Evolutionary conservation across 2,113 vertebrate species (phyloP).

Genomic region (Anoplopoma fimbria): DNA sequence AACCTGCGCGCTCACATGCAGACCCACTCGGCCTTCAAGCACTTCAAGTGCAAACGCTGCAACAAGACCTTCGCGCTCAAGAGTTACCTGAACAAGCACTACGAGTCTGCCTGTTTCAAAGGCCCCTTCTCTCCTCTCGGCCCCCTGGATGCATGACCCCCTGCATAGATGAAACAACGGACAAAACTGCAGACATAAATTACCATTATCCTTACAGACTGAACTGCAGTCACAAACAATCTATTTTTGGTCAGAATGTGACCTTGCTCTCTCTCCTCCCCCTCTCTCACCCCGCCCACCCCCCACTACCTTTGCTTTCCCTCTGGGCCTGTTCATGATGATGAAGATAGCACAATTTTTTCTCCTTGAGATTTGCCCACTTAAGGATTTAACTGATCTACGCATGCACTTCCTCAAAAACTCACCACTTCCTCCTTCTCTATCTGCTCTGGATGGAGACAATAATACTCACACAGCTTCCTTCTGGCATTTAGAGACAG

Average conservation of each 20-base stretch:
- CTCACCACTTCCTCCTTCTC: conserved; percentile 72
- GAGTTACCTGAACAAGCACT: conserved; percentile 97
- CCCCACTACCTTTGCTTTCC: conserved; percentile 56
- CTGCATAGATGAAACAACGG: conserved; percentile 53
- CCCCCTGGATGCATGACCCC: conserved; percentile 83
- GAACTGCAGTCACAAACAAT: conserved; percentile 73
- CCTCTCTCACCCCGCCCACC: conserved; percentile 38
- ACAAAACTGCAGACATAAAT: conserved; percentile 67
- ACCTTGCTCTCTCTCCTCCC: conserved; percentile 67
- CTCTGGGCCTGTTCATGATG: conserved; percentile 66
- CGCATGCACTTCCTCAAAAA: conserved; percentile 83
- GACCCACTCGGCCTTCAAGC: conserved; percentile 96
- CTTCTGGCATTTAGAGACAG: conserved; percentile 71
- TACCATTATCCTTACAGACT: conserved; percentile 66
- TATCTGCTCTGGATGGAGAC: conserved; percentile 69
- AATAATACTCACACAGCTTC: conserved; percentile 68
- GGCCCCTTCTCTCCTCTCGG: conserved; percentile 84
- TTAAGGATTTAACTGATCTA: conserved; percentile 84
- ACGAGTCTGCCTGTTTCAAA: conserved; percentile 95
- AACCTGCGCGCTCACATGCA: conserved; percentile 97
- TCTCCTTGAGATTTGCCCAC: conserved; percentile 81
- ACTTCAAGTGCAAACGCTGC: conserved; percentile 96
- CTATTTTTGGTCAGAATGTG: conserved; percentile 78
- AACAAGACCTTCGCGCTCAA: conserved; percentile 95
- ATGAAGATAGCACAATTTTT: conserved; percentile 86